Percentiles rank a stretch among this genome's conserved stretches.
Conservation (phyloP, 2,888 invertebrate genomes). For the Catocala fraxini region DNA sequence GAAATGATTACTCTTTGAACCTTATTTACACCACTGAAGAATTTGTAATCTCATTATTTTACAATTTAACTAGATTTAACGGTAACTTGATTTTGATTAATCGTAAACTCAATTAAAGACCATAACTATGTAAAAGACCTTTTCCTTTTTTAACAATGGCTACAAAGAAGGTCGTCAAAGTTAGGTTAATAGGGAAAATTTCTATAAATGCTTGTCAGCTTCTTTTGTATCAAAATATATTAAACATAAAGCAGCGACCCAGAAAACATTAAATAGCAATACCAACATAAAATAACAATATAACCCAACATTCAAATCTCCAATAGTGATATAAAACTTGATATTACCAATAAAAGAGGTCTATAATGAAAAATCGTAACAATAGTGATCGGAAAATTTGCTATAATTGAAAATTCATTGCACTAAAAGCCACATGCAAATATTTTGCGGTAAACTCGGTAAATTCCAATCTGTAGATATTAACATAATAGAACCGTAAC, state of each 20-base stretch:
- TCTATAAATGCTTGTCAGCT: background rate
- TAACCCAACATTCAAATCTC: background rate
- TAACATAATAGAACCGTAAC: constrained; percentile 44
- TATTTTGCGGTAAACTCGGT: constrained; percentile 15
- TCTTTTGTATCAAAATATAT: background rate
- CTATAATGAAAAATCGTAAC: constrained; percentile 10
- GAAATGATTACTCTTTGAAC: too few species aligned
- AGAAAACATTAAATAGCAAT: background rate
- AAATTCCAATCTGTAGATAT: constrained; percentile 36
- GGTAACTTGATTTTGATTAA: too few species aligned
- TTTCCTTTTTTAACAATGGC: too few species aligned
- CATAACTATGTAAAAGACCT: too few species aligned
- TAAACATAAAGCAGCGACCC: background rate
- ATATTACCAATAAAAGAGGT: constrained; percentile 10
- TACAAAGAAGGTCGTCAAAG: too few species aligned
- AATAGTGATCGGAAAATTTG: constrained; percentile 13
- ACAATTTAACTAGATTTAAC: too few species aligned
- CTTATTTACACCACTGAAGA: too few species aligned
- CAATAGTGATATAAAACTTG: constrained; percentile 10
- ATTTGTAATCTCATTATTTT: too few species aligned
- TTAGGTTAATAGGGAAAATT: too few species aligned
- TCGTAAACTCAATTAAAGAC: too few species aligned
- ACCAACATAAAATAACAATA: background rate
- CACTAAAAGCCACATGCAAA: constrained; percentile 6
- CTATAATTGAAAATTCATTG: constrained; percentile 20